Evolutionary conservation across 2,888 invertebrate genomes (phyloP).

Genomic region (Andrena trimmerana): DNA sequence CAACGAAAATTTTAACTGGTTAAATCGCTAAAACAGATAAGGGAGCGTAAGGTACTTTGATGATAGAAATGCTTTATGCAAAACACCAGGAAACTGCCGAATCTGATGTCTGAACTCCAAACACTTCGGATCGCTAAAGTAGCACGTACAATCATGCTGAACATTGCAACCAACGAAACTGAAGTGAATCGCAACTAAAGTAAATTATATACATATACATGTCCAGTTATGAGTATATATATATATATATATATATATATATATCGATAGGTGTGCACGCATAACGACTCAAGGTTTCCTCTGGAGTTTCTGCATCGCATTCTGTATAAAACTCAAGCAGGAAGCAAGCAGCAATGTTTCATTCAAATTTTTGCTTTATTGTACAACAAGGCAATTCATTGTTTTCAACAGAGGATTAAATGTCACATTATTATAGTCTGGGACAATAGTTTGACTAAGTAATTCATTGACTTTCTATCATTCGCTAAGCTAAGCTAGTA

Average conservation of each 20-base stretch:
- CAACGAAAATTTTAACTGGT: conserved; percentile 53
- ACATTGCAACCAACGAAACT: conserved; percentile 27
- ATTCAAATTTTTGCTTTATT: conserved; percentile 82
- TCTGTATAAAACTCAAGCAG: conserved; percentile 79
- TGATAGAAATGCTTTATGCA: conserved; percentile 66
- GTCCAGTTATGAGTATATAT: not conserved
- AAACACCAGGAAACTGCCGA: conserved; percentile 60
- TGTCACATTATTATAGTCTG: conserved; percentile 81
- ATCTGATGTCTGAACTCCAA: conserved; percentile 25
- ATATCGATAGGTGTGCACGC: not conserved
- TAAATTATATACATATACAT: conserved; percentile 19
- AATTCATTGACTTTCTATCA: conserved; percentile 78
- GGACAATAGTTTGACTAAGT: conserved; percentile 80
- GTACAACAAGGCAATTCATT: conserved; percentile 83
- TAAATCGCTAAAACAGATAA: conserved; percentile 52
- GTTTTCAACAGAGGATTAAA: conserved; percentile 83
- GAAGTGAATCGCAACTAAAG: conserved; percentile 21
- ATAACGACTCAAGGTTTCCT: conserved; percentile 46
- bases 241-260: not conserved
- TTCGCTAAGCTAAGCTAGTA: conserved; percentile 82
- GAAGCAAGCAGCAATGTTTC: conserved; percentile 82
- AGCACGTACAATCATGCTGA: conserved; percentile 37
- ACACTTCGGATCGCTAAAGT: conserved; percentile 11
- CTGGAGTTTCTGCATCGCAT: conserved; percentile 67
- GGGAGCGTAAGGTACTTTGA: conserved; percentile 57